Conservation (phyloP, 2,797 vertebrate genomes). For the Amazonetta brasiliensis region DNA sequence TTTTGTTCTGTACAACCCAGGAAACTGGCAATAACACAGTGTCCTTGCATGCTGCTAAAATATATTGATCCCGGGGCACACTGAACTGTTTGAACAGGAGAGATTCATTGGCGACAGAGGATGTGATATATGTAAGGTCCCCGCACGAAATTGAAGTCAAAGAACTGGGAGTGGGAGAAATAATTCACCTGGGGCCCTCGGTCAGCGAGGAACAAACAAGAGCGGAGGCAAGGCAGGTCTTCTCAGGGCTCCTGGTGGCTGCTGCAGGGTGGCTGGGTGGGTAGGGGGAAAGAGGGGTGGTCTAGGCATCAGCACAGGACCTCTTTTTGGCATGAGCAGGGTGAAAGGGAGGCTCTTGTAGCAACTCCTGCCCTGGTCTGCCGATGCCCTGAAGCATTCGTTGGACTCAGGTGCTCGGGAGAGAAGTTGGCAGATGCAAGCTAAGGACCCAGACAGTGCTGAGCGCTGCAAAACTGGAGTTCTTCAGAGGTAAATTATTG, state of each 20-base stretch:
- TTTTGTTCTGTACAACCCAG: constrained; percentile 28
- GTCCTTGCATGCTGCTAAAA: constrained; percentile 67
- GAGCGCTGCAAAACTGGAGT: not conserved
- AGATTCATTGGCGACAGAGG: constrained; percentile 34
- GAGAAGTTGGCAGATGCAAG: not conserved
- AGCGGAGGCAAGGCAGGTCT: not conserved
- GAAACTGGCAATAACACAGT: constrained; percentile 48
- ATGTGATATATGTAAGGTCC: constrained; percentile 46
- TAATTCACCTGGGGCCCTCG: constrained; percentile 3
- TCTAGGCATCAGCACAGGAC: not conserved
- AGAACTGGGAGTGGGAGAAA: not conserved
- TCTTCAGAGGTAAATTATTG: not conserved
- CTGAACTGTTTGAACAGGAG: constrained; percentile 25
- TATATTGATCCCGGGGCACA: constrained; percentile 56
- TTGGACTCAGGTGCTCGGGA: not conserved
- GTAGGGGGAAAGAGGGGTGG: not conserved
- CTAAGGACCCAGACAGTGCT: not conserved
- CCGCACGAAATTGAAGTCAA: constrained; percentile 1
- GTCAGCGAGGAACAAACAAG: not conserved
- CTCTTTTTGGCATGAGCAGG: not conserved
- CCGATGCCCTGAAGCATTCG: fast-evolving
- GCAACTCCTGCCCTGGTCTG: not conserved
- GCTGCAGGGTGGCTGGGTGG: not conserved
- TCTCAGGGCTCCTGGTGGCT: not conserved
- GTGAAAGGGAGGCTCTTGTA: not conserved